Evolutionary conservation across 2,113 vertebrate genomes (phyloP), one percentile per base, ranked within the genome.

Genomic region (Ptilonorhynchus violaceus): DNA sequence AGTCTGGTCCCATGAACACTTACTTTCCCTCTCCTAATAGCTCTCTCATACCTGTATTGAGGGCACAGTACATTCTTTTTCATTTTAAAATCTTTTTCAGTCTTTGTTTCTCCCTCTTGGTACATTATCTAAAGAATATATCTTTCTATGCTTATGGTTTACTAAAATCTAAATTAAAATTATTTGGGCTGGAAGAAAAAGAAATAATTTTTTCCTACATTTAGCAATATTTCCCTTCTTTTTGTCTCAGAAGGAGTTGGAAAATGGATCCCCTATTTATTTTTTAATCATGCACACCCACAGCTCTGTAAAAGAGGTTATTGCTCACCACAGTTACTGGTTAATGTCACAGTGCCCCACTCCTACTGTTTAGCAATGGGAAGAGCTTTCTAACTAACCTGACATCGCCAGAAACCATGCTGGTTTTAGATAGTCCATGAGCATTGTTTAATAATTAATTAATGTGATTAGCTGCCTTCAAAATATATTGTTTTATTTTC

Each of bases 381-480:
- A 93, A 93, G 72, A 92, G 80, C 80, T 93, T 95, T 96, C 96
- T 97, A 98, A 97, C 0, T 31, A 97, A 88, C 42, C 33, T 81
- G 41, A 58, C 94, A 77, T 25, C 2, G 7, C 79, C 75, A 85
- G 90, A 92, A 95, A 75, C 77, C 97, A 91, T 85, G 95, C 97
- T 97, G 97, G 37, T 79, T 92, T 95, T 78, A 95, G 90, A 91
- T 77, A 85, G 91, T 81, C 94, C 82, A 86, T 58, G 77, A 96
- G 25, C 80, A 78, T 84, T 97, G 95, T 97, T 97, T 96, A 96
- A 94, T 94, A 81, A 87, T 69, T 75, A 56, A 92, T 81, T 69
- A 69, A 93, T 63, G 89, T 87, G 93, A 96, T 96, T 93, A 94
- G 24, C 95, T 97, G 89, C 94, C 75, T 97, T 97, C 78, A 88